These are phyloP conservation scores for Cetonia aurata DNA, from an alignment of 2,888 invertebrate species.

Conservation along the genomic window DNA sequence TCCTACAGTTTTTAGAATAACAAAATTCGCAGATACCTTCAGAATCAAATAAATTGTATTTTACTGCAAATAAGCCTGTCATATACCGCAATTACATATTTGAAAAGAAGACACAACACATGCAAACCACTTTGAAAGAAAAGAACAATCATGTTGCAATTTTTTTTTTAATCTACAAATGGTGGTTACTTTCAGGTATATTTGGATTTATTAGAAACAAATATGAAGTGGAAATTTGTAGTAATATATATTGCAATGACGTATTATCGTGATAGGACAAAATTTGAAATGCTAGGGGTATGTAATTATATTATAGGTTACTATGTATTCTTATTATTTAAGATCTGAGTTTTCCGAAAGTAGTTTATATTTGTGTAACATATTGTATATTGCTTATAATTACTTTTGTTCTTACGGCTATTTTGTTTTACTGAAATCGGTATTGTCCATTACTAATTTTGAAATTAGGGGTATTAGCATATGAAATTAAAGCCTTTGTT, in stretches of 20 bases:
- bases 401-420: too few relatives aligned
- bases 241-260: slow-evolving; percentile 91
- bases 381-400: too few relatives aligned
- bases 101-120: neutral
- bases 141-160: slow-evolving; percentile 1
- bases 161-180: too few relatives aligned
- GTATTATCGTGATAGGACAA: slow-evolving; percentile 84
- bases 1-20: slow-evolving; percentile 33
- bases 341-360: slow-evolving; percentile 88
- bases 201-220: slow-evolving; percentile 76
- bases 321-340: slow-evolving; percentile 63
- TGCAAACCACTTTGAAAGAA: slow-evolving; percentile 1
- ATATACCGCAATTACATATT: neutral
- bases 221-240: slow-evolving; percentile 77
- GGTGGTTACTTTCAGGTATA: too few relatives aligned
- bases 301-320: too few relatives aligned
- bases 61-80: slow-evolving; percentile 32
- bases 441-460: too few relatives aligned
- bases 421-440: too few relatives aligned
- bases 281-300: slow-evolving; percentile 81
- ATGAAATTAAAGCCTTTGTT: too few relatives aligned
- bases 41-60: slow-evolving; percentile 38
- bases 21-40: slow-evolving; percentile 27
- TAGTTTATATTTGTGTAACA: slow-evolving; percentile 80
- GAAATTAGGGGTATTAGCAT: too few relatives aligned